Conservation (phyloP, 2,888 invertebrate species). For the Himalopsyche kuldschensis region DNA sequence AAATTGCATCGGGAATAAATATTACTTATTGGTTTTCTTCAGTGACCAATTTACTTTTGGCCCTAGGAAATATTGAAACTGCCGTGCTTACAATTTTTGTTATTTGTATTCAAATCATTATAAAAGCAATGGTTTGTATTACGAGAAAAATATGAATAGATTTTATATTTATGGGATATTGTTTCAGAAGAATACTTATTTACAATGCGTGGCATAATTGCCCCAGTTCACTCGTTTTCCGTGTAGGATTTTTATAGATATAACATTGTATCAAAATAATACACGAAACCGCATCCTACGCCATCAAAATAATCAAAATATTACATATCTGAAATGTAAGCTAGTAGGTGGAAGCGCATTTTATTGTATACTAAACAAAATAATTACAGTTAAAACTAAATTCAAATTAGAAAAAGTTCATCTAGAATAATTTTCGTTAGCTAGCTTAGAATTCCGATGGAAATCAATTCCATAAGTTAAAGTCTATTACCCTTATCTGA, state of each 20-base stretch:
- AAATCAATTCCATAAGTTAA: too few relatives aligned
- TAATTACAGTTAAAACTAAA: too few relatives aligned
- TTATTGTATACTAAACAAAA: too few relatives aligned
- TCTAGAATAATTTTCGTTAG: too few relatives aligned
- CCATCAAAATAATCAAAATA: background rate
- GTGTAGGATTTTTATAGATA: background rate
- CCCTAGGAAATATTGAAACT: constrained; percentile 2
- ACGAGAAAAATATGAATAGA: background rate
- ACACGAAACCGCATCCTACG: background rate
- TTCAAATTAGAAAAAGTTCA: too few relatives aligned
- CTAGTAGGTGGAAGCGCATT: too few relatives aligned
- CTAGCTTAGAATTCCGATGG: too few relatives aligned
- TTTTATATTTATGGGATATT: background rate
- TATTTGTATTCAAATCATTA: background rate
- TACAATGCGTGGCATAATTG: background rate
- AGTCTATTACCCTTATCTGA: too few relatives aligned
- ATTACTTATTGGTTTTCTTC: constrained; percentile 27
- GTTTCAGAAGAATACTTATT: background rate
- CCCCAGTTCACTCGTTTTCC: background rate
- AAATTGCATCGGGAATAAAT: constrained; percentile 27
- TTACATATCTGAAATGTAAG: background rate
- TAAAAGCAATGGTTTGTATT: background rate
- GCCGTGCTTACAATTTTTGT: background rate
- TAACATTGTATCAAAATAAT: background rate
- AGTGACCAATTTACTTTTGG: constrained; percentile 23